Base-by-base conservation (phyloP, 2,113 vertebrate species). In the Colaptes auratus region DNA sequence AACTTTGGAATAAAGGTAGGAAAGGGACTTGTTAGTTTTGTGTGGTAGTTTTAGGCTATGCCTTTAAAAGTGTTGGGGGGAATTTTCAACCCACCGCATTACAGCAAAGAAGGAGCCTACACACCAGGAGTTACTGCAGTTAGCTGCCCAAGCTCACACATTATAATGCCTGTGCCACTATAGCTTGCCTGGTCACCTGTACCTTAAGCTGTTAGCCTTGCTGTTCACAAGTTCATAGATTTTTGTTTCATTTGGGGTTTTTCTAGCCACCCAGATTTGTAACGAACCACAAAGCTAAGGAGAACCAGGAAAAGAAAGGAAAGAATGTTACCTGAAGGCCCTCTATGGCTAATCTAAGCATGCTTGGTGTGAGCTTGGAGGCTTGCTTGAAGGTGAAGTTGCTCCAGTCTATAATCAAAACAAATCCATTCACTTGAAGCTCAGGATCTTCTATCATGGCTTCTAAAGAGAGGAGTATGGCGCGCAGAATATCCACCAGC, bases 351-450 rank as follows among this genome's bases (percentile, higher is more conserved):
- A 99, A 97, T 80, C 99, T 98, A 82, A 99, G 98, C 99, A 99
- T 99, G 97, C 99, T 99, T 86, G 99, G 99, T 5, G 99, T 99
- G 75, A 99, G 98, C 46, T 99, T 99, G 82, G 99, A 99, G 63
- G 99, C 99, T 97, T 99, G 99, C 88, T 99, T 99, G 97, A 99
- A 99, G 85, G 99, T 99, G 97, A 99, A 99, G 98, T 99, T 99
- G 95, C 99, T 99, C 99, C 99, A 99, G 98, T 99, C 99, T 97
- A 99, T 99, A 97, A 99, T 99, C 98, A 99, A 98, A 97, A 99
- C 99, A 98, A 99, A 99, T 95, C 99, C 99, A 93, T 99, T 99
- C 88, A 99, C 99, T 96, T 99, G 99, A 93, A 99, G 98, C 97
- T 99, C 99, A 0, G 99, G 98, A 67, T 99, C 99, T 97, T 99